Base-by-base conservation (phyloP, 2,113 vertebrate genomes). In the Stercorarius parasiticus region DNA sequence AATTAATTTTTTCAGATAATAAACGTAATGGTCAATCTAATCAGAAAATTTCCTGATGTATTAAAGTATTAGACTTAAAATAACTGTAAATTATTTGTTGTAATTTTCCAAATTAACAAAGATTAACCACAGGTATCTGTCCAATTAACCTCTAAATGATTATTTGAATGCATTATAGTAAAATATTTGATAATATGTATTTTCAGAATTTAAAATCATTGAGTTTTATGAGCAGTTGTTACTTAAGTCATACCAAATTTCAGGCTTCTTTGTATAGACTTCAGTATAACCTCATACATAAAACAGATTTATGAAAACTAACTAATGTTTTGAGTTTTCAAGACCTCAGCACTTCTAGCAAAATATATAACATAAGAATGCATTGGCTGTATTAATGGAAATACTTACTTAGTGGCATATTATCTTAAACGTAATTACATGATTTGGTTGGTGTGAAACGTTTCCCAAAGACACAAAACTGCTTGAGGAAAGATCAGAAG, bases 101-200 rank as follows among this genome's bases (percentile, higher is more conserved):
- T n/a, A 67, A 78, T 93, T 90, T 90, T 81, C 27, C 36, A 82
- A 67, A 96, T 91, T 89, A 96, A 42, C 26, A 52, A 86, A 74
- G n/a, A 91, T 79, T 81, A 96, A 81, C 32, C 19, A 34, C 27
- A 83, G 12, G 4, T 92, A 89, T 73, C 73, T 81, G 19, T 65
- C 27, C 61, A 93, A 86, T 81, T 96, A 93, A 88, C 71, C 55
- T 86, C 53, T 71, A 93, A 78, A 90, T 78, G 3, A 56, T 26
- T 61, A 76, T 67, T 30, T 91, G 40, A 82, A 52, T 66, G 23
- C 25, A 47, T 55, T 69, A 40, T 10, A 74, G 10, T 38, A 91
- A 88, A 85, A 87, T 61, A n/a, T 74, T 92, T 85, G 32, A 69
- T 15, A 66, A 82, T 77, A 66, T 2, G 5, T 10, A 16, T 81